phyloP scores from a whole-genome alignment of 2,113 vertebrate species.

The Edolisoma coerulescens region DNA sequence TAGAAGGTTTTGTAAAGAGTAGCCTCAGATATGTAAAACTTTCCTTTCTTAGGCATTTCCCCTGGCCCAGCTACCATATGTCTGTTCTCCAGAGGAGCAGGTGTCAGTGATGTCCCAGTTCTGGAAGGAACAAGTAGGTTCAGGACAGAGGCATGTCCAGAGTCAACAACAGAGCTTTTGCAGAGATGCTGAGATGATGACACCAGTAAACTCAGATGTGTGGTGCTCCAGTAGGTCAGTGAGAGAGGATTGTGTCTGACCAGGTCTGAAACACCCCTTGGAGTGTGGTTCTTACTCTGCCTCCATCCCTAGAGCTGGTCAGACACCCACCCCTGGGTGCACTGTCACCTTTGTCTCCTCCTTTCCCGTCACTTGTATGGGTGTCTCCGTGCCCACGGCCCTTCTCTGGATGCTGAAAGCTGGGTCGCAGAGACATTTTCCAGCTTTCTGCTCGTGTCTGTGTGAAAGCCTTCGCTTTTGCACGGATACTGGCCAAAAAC shows the following conservation, averaged over 20 bases:
- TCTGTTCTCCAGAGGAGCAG: neutral
- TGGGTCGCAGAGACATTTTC: no score
- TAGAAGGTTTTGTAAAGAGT: neutral
- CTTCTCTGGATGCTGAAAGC: no score
- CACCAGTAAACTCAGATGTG: neutral
- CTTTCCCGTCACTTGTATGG: neutral
- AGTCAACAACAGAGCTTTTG: neutral
- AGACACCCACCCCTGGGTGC: neutral
- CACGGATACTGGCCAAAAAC: no score
- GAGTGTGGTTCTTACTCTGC: neutral
- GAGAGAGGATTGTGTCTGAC: neutral
- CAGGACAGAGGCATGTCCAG: neutral
- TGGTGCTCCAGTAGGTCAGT: neutral
- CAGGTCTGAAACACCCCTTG: neutral
- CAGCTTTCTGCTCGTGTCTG: no score
- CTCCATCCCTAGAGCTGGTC: neutral
- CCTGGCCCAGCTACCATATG: neutral
- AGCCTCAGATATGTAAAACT: neutral
- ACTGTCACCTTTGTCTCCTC: neutral
- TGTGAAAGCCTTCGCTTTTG: no score
- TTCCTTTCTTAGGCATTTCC: neutral
- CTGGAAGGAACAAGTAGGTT: neutral
- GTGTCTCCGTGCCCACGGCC: neutral
- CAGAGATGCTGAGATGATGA: neutral
- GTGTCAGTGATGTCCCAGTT: neutral